phyloP scores from a whole-genome alignment of 2,113 vertebrate genomes.

The Hemicordylus capensis region DNA sequence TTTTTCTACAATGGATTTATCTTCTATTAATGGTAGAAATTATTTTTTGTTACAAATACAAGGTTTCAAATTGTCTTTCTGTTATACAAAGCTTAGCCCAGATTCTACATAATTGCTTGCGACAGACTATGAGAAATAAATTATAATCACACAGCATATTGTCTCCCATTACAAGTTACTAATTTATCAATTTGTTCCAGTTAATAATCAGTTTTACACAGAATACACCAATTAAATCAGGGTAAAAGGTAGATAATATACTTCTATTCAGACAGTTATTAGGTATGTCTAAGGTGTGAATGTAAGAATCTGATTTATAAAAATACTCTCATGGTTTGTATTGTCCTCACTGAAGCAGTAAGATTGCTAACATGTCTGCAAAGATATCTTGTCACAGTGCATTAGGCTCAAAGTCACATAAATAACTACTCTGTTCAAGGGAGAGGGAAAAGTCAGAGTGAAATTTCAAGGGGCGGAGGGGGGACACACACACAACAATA shows the following conservation, averaged over 20 bases:
- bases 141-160: accelerated
- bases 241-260: slow-evolving; percentile 29
- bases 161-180: slow-evolving; percentile 20
- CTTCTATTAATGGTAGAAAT: accelerated
- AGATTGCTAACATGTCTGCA: neutral
- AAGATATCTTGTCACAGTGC: neutral
- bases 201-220: slow-evolving; percentile 25
- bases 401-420: slow-evolving; percentile 9
- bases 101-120: slow-evolving; percentile 12
- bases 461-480: neutral
- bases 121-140: neutral
- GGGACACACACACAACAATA: no score
- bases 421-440: slow-evolving; percentile 13
- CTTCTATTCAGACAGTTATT: slow-evolving; percentile 17
- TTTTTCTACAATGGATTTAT: neutral
- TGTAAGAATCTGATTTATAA: neutral
- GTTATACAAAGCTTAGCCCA: slow-evolving; percentile 5
- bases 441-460: slow-evolving; percentile 17
- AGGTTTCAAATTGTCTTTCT: slow-evolving; percentile 17
- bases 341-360: neutral
- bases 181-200: slow-evolving; percentile 17
- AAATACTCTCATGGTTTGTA: neutral
- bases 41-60: slow-evolving; percentile 15
- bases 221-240: slow-evolving; percentile 13
- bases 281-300: slow-evolving; percentile 32